These are phyloP conservation scores for Myoxocephalus aenaeus DNA, from an alignment of 2,797 vertebrate genomes.

Conservation along the genomic window DNA sequence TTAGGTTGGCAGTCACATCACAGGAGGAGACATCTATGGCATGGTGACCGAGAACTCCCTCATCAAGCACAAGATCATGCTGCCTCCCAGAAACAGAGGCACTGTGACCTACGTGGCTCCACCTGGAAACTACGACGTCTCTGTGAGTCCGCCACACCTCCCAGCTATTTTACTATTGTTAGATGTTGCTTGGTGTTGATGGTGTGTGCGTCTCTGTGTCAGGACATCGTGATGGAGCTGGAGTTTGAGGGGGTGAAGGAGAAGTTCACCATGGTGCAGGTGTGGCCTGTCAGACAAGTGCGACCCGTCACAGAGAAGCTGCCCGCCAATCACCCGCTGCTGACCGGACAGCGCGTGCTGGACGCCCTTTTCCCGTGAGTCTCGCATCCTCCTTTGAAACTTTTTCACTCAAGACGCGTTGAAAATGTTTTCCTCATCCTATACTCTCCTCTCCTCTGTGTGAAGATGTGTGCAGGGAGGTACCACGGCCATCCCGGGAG, in stretches of 20 bases:
- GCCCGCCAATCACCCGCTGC: constrained; percentile 92
- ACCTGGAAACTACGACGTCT: constrained; percentile 91
- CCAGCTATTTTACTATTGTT: no score
- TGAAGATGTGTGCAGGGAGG: constrained; percentile 96
- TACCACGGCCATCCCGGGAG: constrained; percentile 97
- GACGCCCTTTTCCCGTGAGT: constrained; percentile 94
- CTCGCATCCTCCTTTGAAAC: not conserved
- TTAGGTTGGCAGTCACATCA: constrained; percentile 93
- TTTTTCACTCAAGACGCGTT: not conserved
- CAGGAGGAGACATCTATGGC: constrained; percentile 91
- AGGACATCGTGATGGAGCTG: constrained; percentile 97
- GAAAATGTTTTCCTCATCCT: not conserved
- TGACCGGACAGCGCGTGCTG: constrained; percentile 80
- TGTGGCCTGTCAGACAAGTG: constrained; percentile 97
- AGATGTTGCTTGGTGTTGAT: constrained; percentile 8
- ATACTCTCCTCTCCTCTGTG: constrained; percentile 13
- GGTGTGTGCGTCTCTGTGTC: constrained; percentile 15
- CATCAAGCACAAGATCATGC: constrained; percentile 97
- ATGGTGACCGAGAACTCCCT: constrained; percentile 91
- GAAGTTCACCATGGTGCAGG: constrained; percentile 96
- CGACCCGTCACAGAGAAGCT: constrained; percentile 97
- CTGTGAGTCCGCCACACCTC: constrained; percentile 84
- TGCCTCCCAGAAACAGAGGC: constrained; percentile 92
- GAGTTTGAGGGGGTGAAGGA: constrained; percentile 97
- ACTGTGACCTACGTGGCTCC: constrained; percentile 96